phyloP scores from a whole-genome alignment of 2,888 invertebrate genomes.

The Selenia dentaria region DNA sequence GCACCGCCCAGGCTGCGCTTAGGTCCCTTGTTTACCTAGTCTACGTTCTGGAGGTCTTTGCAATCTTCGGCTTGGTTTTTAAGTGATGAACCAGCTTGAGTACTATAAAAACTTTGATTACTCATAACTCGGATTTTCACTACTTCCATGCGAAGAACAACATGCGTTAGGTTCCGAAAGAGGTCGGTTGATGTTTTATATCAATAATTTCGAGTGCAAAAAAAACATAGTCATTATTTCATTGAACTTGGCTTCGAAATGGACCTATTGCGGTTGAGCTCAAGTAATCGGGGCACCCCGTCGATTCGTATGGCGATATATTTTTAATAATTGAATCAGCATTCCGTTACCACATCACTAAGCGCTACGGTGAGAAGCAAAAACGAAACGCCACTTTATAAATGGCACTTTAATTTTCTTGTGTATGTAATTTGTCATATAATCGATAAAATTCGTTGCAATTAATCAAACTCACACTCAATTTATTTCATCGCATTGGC shows the following conservation, averaged over 20 bases:
- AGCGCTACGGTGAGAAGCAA: constrained; percentile 40
- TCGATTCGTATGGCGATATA: constrained; percentile 48
- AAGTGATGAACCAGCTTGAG: no score
- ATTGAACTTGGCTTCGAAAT: not conserved
- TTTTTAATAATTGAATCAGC: constrained; percentile 55
- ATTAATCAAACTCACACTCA: constrained; percentile 15
- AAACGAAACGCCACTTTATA: constrained; percentile 28
- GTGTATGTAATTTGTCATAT: constrained; percentile 5
- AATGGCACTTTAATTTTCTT: constrained; percentile 3
- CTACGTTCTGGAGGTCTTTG: no score
- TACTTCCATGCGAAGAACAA: no score
- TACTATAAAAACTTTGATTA: no score
- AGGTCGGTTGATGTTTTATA: no score
- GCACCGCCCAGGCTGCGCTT: no score
- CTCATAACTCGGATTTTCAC: no score
- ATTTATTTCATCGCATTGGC: not conserved
- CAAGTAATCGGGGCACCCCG: constrained; percentile 53
- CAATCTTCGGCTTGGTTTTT: no score
- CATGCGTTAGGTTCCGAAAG: no score
- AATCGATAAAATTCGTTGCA: constrained; percentile 4
- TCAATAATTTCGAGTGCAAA: no score
- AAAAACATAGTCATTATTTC: not conserved
- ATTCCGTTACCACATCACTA: constrained; percentile 43
- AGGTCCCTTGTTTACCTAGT: no score
- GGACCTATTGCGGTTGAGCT: constrained; percentile 1